A percentile compares a stretch with the other conserved stretches of the same genome.
Evolutionary conservation across 2,888 invertebrate species (phyloP).

Genomic region (Lasius platythorax): DNA sequence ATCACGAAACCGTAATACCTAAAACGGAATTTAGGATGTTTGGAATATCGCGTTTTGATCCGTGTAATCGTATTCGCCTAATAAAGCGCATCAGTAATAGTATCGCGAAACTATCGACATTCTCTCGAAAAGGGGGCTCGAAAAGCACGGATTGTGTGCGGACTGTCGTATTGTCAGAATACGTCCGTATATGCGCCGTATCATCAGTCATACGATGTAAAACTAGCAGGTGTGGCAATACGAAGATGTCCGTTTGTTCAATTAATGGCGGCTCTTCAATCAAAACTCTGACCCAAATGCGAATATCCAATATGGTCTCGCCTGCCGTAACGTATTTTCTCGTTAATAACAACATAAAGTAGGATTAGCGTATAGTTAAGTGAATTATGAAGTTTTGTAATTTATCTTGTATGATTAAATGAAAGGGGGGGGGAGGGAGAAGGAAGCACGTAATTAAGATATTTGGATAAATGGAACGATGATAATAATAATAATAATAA

Average conservation of each 20-base stretch:
- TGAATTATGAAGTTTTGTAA: slow-evolving; percentile 34
- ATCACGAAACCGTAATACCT: background rate
- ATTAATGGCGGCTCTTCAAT: slow-evolving; percentile 50
- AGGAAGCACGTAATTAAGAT: slow-evolving; percentile 2
- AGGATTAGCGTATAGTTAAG: slow-evolving; percentile 7
- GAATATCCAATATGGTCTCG: slow-evolving; percentile 22
- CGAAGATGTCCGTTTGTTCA: slow-evolving; percentile 39
- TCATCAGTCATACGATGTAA: slow-evolving; percentile 42
- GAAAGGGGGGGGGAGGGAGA: background rate
- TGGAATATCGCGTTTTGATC: slow-evolving; percentile 24
- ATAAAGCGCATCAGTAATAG: background rate
- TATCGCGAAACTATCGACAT: slow-evolving; percentile 30
- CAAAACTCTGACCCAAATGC: slow-evolving; percentile 47
- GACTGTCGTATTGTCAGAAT: slow-evolving; percentile 4
- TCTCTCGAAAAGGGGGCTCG: background rate
- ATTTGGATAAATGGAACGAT: background rate
- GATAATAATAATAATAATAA: background rate
- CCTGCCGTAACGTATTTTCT: slow-evolving; percentile 18
- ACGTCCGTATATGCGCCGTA: slow-evolving; percentile 19
- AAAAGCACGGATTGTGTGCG: slow-evolving; percentile 4
- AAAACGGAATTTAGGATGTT: slow-evolving; percentile 2
- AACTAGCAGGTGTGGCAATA: slow-evolving; percentile 27
- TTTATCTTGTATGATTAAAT: slow-evolving; percentile 37
- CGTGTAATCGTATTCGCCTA: slow-evolving; percentile 7
- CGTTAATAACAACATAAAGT: slow-evolving; percentile 32